Percentiles rank a stretch among this genome's conserved stretches.
phyloP scores from a whole-genome alignment of 30 jellyfish, hydroid and myxozoan genomes.

The Pelagia noctiluca region DNA sequence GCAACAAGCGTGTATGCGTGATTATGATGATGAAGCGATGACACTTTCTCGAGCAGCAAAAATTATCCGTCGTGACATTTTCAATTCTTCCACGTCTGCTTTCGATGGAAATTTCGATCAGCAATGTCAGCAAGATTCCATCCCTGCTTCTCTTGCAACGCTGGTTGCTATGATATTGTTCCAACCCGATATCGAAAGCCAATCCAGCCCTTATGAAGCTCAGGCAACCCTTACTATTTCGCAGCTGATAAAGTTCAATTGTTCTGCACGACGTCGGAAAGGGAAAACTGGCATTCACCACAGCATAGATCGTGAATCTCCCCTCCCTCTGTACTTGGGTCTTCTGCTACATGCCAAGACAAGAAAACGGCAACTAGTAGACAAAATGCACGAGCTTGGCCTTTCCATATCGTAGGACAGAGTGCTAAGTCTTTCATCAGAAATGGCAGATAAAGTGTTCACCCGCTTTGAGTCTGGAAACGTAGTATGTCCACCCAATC shows the following conservation, averaged over 20 bases:
- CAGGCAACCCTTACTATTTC: slow-evolving; percentile 20
- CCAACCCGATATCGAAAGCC: slow-evolving; percentile 22
- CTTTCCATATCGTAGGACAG: slow-evolving; percentile 41
- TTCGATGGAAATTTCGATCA: too few relatives aligned
- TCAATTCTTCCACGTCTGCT: too few relatives aligned
- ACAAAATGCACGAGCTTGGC: slow-evolving; percentile 14
- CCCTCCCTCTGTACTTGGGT: slow-evolving; percentile 18
- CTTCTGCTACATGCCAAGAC: slow-evolving; percentile 39
- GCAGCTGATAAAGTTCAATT: slow-evolving; percentile 18
- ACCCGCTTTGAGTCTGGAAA: neutral
- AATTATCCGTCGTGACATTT: too few relatives aligned
- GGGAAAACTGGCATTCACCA: neutral
- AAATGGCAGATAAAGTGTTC: neutral
- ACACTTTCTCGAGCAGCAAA: too few relatives aligned
- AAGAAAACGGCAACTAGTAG: slow-evolving; percentile 14
- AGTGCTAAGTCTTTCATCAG: slow-evolving; percentile 17
- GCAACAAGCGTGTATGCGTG: slow-evolving; percentile 7
- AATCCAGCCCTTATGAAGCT: slow-evolving; percentile 6
- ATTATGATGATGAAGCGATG: slow-evolving; percentile 28
- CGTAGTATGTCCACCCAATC: slow-evolving; percentile 39
- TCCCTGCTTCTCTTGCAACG: neutral
- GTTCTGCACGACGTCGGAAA: slow-evolving; percentile 9
- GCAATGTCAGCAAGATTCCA: slow-evolving; percentile 12
- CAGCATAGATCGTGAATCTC: slow-evolving; percentile 29
- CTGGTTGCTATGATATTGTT: slow-evolving; percentile 25